Conservation (phyloP, 2,888 invertebrate species). For the Thysanoteuthis rhombus region DNA sequence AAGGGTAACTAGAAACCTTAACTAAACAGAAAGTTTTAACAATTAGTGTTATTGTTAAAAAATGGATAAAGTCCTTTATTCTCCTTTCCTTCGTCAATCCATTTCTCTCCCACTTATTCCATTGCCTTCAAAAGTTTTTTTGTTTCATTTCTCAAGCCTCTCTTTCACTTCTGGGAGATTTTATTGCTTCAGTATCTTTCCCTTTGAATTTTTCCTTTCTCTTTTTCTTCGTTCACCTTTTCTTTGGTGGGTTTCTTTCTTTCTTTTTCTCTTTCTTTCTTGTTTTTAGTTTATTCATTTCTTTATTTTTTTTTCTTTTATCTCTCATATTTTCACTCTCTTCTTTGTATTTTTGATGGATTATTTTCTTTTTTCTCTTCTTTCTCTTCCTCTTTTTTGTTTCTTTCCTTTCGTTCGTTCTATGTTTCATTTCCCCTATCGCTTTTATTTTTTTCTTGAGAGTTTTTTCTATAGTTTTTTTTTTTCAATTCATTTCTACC, state of each 20-base stretch:
- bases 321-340: background rate
- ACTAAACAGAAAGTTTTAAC: background rate
- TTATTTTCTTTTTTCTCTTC: background rate
- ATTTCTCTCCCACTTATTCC: background rate
- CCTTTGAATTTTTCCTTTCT: background rate
- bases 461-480: background rate
- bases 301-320: background rate
- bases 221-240: background rate
- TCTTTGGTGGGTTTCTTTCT: background rate
- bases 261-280: too few relatives aligned
- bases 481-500: background rate
- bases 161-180: background rate
- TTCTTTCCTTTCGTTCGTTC: background rate
- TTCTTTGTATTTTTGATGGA: background rate
- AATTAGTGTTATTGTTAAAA: background rate
- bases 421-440: fast-evolving
- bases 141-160: background rate
- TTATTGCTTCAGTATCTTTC: background rate
- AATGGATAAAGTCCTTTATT: background rate
- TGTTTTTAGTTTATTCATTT: background rate
- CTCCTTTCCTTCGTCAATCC: background rate
- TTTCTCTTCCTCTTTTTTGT: background rate
- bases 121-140: background rate
- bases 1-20: background rate
- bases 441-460: background rate